A percentile compares a stretch with the other conserved stretches of the same genome.
These are phyloP conservation scores for Dolomedes plantarius DNA, from an alignment of 2,888 invertebrate genomes.

Conservation along the genomic window DNA sequence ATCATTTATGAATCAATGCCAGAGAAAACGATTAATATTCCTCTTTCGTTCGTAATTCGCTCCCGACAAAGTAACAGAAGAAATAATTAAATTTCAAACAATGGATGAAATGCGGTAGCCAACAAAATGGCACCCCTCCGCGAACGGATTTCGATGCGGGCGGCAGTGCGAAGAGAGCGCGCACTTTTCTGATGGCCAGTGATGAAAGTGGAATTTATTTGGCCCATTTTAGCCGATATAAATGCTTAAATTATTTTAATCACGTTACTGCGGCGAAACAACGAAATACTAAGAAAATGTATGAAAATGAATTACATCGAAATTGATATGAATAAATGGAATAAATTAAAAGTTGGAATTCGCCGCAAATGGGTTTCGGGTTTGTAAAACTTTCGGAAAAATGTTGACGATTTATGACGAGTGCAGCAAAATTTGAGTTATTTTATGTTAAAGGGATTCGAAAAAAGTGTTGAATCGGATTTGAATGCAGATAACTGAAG, in stretches of 20 bases:
- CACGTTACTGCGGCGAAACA: neutral
- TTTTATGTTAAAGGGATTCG: too few species aligned
- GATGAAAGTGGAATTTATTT: neutral
- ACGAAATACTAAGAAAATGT: neutral
- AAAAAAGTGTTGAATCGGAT: too few species aligned
- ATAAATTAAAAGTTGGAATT: too few species aligned
- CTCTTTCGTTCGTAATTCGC: neutral
- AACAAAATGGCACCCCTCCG: neutral
- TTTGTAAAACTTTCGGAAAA: too few species aligned
- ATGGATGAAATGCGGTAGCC: neutral
- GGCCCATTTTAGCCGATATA: neutral
- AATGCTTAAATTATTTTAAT: neutral
- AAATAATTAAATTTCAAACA: constrained; percentile 4
- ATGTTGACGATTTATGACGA: too few species aligned
- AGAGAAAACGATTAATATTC: constrained; percentile 1
- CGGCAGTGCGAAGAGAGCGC: too few species aligned
- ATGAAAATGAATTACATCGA: neutral
- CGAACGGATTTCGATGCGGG: too few species aligned
- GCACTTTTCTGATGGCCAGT: neutral
- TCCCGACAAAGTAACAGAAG: constrained; percentile 1
- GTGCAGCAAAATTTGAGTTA: too few species aligned
- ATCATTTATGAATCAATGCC: neutral
- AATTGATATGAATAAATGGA: too few species aligned
- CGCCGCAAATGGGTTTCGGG: too few species aligned
- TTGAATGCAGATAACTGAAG: too few species aligned